Percentiles rank a stretch among this genome's conserved stretches.
These are phyloP conservation scores for Oconnorella tubifera DNA, from an alignment of 2,888 invertebrate genomes.

Conservation along the genomic window DNA sequence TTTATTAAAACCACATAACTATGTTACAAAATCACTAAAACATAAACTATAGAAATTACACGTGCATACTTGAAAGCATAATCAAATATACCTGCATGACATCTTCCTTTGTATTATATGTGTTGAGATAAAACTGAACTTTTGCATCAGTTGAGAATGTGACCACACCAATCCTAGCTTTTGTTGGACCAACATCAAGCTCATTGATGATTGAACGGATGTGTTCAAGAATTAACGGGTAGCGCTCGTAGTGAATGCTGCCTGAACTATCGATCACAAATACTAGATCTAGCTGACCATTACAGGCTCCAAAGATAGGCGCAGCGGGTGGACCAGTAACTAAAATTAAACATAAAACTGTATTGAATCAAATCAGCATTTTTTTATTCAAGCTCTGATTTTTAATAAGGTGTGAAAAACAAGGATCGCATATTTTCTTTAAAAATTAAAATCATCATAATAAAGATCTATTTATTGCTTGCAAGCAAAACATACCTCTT, in stretches of 20 bases:
- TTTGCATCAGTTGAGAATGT: conserved; percentile 41
- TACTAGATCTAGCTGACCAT: conserved; percentile 37
- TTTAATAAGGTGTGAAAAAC: too few relatives aligned
- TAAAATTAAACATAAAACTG: too few relatives aligned
- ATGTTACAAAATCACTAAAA: too few relatives aligned
- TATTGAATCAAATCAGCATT: too few relatives aligned
- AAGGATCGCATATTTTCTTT: too few relatives aligned
- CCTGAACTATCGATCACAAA: conserved; percentile 49
- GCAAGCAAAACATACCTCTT: conserved; percentile 25
- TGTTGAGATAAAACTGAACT: conserved; percentile 45
- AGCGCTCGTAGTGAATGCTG: conserved; percentile 41
- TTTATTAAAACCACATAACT: too few relatives aligned
- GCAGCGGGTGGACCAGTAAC: too few relatives aligned
- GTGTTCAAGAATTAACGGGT: conserved; percentile 41
- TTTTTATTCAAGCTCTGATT: too few relatives aligned
- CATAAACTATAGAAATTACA: too few relatives aligned
- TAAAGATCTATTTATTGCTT: too few relatives aligned
- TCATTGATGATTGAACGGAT: conserved; percentile 40
- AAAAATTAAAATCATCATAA: too few relatives aligned
- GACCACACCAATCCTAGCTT: conserved; percentile 44
- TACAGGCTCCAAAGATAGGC: conserved; percentile 30
- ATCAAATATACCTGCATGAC: conserved; percentile 20
- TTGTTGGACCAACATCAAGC: conserved; percentile 43
- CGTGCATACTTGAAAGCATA: too few relatives aligned
- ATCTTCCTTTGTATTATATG: conserved; percentile 32